Evolutionary conservation across 2,113 vertebrate species (phyloP).

Genomic region (Megaceryle maxima): DNA sequence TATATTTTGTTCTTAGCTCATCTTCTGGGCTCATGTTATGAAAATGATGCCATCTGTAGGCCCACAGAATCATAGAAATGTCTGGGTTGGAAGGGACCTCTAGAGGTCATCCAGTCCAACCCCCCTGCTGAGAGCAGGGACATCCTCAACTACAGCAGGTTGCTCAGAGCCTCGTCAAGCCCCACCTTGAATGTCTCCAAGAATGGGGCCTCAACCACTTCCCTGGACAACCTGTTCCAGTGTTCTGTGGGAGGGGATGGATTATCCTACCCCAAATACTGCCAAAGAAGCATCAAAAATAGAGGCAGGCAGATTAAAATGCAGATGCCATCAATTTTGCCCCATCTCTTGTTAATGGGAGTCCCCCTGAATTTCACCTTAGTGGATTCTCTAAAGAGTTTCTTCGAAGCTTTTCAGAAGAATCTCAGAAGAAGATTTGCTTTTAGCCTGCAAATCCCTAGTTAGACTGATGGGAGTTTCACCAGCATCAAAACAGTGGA

Average conservation of each 20-base stretch:
- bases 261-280: neutral
- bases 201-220: too few relatives aligned
- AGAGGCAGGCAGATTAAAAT: neutral
- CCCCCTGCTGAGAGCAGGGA: too few relatives aligned
- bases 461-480: neutral
- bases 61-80: too few relatives aligned
- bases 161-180: too few relatives aligned
- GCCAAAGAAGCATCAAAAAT: neutral
- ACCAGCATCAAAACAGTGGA: neutral
- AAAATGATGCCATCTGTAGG: neutral
- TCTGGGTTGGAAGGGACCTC: too few relatives aligned
- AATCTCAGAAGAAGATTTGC: too few relatives aligned
- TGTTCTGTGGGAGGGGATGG: neutral
- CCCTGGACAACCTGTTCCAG: too few relatives aligned
- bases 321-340: neutral
- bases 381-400: neutral
- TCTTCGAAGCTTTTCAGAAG: neutral
- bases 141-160: too few relatives aligned
- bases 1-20: neutral
- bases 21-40: neutral
- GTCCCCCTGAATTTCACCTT: neutral
- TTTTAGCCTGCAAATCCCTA: neutral
- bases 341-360: neutral
- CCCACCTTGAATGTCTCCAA: too few relatives aligned
- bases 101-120: too few relatives aligned